Conservation (phyloP, 2,888 invertebrate species). For the Platycheirus rosarum region DNA sequence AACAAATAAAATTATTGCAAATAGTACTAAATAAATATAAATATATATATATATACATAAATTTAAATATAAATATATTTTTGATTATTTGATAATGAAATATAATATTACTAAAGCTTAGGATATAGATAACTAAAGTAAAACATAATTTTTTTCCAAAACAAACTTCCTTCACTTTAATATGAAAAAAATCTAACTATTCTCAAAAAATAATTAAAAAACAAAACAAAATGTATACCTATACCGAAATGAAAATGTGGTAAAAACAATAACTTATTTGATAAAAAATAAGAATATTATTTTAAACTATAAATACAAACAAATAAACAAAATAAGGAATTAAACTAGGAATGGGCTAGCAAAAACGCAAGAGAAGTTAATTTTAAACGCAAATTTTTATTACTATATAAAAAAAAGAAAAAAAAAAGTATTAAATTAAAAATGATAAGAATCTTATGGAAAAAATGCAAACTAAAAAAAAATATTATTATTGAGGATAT, state of each 20-base stretch:
- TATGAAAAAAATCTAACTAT: constrained; percentile 26
- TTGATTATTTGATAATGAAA: constrained; percentile 74
- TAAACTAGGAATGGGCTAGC: constrained; percentile 74
- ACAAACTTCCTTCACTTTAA: constrained; percentile 67
- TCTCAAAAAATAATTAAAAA: constrained; percentile 36
- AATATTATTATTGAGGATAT: constrained; percentile 73
- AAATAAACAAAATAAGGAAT: constrained; percentile 56
- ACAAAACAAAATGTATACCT: constrained; percentile 69
- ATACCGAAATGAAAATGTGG: constrained; percentile 73
- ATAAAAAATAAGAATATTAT: constrained; percentile 71
- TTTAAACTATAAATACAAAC: constrained; percentile 61
- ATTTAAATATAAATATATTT: constrained; percentile 71
- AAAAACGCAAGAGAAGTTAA: constrained; percentile 74
- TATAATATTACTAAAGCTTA: constrained; percentile 75
- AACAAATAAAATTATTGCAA: constrained; percentile 76
- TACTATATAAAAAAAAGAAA: constrained; percentile 61
- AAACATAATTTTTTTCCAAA: constrained; percentile 59
- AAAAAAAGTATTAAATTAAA: constrained; percentile 75
- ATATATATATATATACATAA: constrained; percentile 67
- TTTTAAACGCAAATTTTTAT: constrained; percentile 73
- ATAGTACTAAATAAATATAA: constrained; percentile 71
- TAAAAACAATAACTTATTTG: constrained; percentile 74
- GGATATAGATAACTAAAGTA: constrained; percentile 75
- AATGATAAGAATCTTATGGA: constrained; percentile 71
- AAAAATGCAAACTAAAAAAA: constrained; percentile 69